A percentile compares a stretch with the other conserved stretches of the same genome.
Evolutionary conservation across 2,888 invertebrate genomes (phyloP).

Genomic region (Leptopilina myrica): DNA sequence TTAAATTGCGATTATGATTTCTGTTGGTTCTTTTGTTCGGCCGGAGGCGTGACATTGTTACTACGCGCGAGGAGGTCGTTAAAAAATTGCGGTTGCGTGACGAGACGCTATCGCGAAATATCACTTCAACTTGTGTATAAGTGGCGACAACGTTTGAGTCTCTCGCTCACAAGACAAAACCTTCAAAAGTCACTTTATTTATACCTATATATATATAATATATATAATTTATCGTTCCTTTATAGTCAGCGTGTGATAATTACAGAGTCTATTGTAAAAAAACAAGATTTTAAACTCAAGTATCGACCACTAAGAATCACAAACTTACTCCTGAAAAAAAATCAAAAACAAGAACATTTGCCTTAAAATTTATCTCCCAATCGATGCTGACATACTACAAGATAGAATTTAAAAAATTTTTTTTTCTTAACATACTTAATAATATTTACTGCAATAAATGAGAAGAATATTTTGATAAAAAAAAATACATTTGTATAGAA

Average conservation of each 20-base stretch:
- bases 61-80: conserved; percentile 1
- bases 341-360: background rate
- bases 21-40: background rate
- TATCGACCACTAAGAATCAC: conserved; percentile 1
- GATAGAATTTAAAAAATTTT: conserved; percentile 5
- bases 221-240: background rate
- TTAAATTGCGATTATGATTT: background rate
- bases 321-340: background rate
- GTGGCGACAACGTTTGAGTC: conserved; percentile 20
- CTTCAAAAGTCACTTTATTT: background rate
- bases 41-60: conserved; percentile 24
- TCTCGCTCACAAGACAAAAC: background rate
- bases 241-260: conserved; percentile 24
- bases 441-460: background rate
- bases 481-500: no score
- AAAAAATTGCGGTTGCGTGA: conserved; percentile 31
- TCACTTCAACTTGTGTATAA: conserved; percentile 12
- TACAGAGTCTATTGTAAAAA: conserved; percentile 12
- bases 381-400: conserved; percentile 1
- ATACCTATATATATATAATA: no score
- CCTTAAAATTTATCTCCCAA: background rate
- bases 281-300: conserved; percentile 7
- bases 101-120: conserved; percentile 32
- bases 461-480: background rate
- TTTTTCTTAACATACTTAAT: background rate